Conservation (phyloP, 1,140 invertebrate species). For the Heliconius eleuchia region DNA sequence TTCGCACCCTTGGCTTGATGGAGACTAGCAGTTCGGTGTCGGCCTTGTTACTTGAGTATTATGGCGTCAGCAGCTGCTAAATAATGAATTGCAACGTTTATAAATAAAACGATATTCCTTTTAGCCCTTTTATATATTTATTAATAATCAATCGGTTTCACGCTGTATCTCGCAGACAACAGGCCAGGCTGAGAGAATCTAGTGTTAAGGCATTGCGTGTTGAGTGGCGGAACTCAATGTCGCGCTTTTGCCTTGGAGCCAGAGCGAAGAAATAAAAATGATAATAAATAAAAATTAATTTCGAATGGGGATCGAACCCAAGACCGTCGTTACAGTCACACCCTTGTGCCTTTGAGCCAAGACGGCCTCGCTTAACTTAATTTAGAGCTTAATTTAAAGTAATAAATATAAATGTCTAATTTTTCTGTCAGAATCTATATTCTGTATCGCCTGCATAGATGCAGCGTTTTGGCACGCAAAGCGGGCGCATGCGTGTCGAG, state of each 20-base stretch:
- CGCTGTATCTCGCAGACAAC: too few species aligned
- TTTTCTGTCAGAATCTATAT: slow-evolving; percentile 51
- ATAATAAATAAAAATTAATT: too few species aligned
- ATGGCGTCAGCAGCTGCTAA: slow-evolving; percentile 30
- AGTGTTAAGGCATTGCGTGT: too few species aligned
- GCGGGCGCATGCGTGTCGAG: slow-evolving; percentile 66
- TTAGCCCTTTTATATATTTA: neutral
- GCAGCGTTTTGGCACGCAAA: slow-evolving; percentile 66
- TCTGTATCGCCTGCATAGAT: slow-evolving; percentile 51
- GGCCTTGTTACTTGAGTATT: slow-evolving; percentile 38
- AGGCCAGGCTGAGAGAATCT: too few species aligned
- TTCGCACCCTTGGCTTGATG: slow-evolving; percentile 60
- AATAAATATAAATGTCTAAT: slow-evolving; percentile 13
- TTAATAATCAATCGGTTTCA: too few species aligned
- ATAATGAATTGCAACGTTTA: slow-evolving; percentile 5
- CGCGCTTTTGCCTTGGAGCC: too few species aligned
- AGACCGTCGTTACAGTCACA: too few species aligned
- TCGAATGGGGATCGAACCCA: too few species aligned
- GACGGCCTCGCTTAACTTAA: too few species aligned
- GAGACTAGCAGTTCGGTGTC: slow-evolving; percentile 35
- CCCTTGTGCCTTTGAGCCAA: too few species aligned
- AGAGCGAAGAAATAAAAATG: too few species aligned
- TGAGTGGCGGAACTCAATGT: too few species aligned
- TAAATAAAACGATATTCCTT: neutral
- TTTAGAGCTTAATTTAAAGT: neutral